Conservation (phyloP, 2,797 vertebrate genomes). For the Triplophysa yarkandensis region DNA sequence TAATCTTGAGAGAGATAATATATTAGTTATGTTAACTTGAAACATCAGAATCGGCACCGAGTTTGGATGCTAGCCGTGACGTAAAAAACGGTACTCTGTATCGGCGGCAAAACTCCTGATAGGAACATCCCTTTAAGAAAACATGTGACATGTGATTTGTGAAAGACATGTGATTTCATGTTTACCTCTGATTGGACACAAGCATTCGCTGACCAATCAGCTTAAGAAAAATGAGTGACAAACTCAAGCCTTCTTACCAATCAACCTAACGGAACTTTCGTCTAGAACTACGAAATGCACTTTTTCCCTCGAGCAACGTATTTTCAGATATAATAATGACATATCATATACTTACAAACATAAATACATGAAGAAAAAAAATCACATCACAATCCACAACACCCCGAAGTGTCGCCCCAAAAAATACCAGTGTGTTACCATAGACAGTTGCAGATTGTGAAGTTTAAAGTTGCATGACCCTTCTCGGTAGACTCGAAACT, state of each 20-base stretch:
- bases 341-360: not conserved
- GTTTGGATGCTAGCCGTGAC: no score
- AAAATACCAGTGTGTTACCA: conserved; percentile 5
- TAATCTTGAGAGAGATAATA: no score
- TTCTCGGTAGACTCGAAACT: conserved; percentile 57
- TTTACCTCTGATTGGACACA: conserved; percentile 17
- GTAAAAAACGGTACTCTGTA: no score
- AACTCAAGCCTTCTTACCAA: conserved; percentile 23
- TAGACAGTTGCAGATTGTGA: conserved; percentile 72
- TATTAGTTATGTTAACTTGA: no score
- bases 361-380: not conserved
- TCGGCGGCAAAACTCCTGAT: no score
- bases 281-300: no score
- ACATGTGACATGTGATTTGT: no score
- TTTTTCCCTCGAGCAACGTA: not conserved
- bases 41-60: no score
- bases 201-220: conserved; percentile 2
- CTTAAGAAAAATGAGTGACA: not conserved
- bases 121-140: no score
- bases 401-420: not conserved
- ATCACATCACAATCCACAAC: conserved; percentile 41
- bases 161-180: not conserved
- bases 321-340: not conserved
- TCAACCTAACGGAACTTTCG: conserved; percentile 5
- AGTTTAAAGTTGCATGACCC: conserved; percentile 66